Percentiles rank a stretch among this genome's conserved stretches.
Evolutionary conservation across 2,113 vertebrate species (phyloP).

Genomic region (Ginglymostoma cirratum): DNA sequence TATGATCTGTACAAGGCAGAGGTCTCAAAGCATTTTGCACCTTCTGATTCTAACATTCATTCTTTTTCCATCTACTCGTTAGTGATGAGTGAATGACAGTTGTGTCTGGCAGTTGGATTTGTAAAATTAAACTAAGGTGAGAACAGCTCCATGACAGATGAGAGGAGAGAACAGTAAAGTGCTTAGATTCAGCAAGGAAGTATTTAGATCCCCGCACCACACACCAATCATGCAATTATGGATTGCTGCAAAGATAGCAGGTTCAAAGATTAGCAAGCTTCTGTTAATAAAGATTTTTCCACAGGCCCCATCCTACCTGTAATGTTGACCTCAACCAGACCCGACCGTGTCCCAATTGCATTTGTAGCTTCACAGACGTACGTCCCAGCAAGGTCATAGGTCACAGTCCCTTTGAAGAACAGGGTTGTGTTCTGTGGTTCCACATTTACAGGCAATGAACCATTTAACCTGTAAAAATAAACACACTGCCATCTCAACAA

Average conservation of each 20-base stretch:
- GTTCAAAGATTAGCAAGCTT: not conserved
- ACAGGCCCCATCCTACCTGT: slow-evolving; percentile 71
- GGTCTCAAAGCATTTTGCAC: not conserved
- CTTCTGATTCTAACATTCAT: not conserved
- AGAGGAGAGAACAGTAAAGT: not conserved
- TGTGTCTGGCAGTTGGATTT: not conserved
- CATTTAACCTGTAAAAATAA: slow-evolving; percentile 69
- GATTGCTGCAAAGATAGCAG: not conserved
- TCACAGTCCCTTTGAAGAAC: slow-evolving; percentile 82
- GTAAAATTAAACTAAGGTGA: not conserved
- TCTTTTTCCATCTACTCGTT: not conserved
- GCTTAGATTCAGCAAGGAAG: not conserved
- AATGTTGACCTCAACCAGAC: slow-evolving; percentile 89
- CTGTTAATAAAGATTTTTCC: fast-evolving
- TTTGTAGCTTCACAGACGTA: slow-evolving; percentile 93
- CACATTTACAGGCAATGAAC: slow-evolving; percentile 78
- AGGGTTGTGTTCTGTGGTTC: slow-evolving; percentile 91
- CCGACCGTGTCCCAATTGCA: slow-evolving; percentile 80
- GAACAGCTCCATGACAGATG: not conserved
- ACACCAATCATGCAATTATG: slow-evolving; percentile 15
- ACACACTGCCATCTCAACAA: not conserved
- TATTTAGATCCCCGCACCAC: not conserved
- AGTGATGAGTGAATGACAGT: not conserved
- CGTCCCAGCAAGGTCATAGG: slow-evolving; percentile 76
- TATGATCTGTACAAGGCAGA: not conserved